Conservation (phyloP, 2,797 vertebrate genomes). For the Oreortyx pictus region DNA sequence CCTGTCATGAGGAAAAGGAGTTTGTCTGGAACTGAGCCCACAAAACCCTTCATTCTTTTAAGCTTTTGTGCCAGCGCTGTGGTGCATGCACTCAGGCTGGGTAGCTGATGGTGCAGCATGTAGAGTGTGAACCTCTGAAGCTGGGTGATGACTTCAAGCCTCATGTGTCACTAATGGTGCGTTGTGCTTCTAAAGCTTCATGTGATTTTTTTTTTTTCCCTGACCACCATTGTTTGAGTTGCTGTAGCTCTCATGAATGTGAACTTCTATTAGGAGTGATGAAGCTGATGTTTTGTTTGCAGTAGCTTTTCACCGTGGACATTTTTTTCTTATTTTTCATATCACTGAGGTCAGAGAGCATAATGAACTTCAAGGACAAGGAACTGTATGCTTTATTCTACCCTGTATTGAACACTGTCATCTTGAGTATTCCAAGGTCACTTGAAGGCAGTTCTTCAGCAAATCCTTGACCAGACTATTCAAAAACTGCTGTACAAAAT, state of each 20-base stretch:
- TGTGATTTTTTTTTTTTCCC: too few relatives aligned
- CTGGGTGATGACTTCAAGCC: not conserved
- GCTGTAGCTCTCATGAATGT: not conserved
- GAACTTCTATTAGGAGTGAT: not conserved
- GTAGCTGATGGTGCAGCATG: not conserved
- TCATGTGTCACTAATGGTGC: rapidly evolving
- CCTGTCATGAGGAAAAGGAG: not conserved
- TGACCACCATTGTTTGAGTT: not conserved
- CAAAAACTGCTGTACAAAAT: not conserved
- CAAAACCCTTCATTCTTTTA: not conserved
- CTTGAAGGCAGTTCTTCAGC: not conserved
- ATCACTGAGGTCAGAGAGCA: not conserved
- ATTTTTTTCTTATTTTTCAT: not conserved
- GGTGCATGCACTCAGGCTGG: not conserved
- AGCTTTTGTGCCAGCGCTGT: not conserved
- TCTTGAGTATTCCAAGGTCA: not conserved
- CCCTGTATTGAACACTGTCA: not conserved
- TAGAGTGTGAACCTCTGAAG: not conserved
- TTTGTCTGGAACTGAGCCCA: not conserved
- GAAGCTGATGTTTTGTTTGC: not conserved
- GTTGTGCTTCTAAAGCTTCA: not conserved
- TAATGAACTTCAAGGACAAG: not conserved
- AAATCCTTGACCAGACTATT: not conserved
- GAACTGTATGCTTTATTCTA: not conserved
- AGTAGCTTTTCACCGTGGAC: not conserved